phyloP scores from a whole-genome alignment of 1,140 invertebrate genomes.

The Psix sp. region DNA sequence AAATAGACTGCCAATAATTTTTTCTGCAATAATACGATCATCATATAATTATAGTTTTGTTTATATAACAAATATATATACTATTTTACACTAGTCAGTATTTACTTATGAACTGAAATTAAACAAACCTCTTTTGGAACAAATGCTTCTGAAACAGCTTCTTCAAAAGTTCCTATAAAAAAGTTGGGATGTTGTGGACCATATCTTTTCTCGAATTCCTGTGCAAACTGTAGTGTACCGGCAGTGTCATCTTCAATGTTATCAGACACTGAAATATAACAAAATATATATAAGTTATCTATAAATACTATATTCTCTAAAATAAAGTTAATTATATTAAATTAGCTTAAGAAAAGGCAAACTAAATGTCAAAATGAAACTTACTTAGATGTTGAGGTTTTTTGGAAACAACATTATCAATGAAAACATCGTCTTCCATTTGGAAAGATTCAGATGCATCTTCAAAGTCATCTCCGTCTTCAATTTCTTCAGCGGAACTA shows the following conservation, averaged over 20 bases:
- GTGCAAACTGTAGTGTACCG: conserved; percentile 90
- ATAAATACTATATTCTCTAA: too few relatives aligned
- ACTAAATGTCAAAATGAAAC: conserved; percentile 5
- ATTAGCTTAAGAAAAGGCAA: too few relatives aligned
- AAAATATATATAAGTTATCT: neutral
- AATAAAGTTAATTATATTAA: too few relatives aligned
- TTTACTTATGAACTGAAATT: neutral
- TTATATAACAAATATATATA: too few relatives aligned
- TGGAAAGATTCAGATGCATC: conserved; percentile 87
- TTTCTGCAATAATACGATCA: conserved; percentile 81
- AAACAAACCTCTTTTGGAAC: conserved; percentile 88
- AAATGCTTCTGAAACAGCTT: conserved; percentile 92
- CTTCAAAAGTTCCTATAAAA: conserved; percentile 92
- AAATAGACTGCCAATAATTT: conserved; percentile 94
- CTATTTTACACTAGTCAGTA: too few relatives aligned
- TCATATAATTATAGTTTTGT: conserved; percentile 1
- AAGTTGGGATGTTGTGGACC: conserved; percentile 91
- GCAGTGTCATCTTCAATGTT: conserved; percentile 90
- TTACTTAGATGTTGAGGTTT: conserved; percentile 89
- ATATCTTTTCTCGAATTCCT: conserved; percentile 88
- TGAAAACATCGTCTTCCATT: conserved; percentile 91
- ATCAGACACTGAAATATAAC: conserved; percentile 85
- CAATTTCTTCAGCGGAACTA: conserved; percentile 89
- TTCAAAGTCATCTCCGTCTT: conserved; percentile 92
- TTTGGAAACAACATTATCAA: conserved; percentile 83